A percentile compares a stretch with the other conserved stretches of the same genome.
Conservation (phyloP, 2,888 invertebrate genomes). For the Malthinus flaveolus region DNA sequence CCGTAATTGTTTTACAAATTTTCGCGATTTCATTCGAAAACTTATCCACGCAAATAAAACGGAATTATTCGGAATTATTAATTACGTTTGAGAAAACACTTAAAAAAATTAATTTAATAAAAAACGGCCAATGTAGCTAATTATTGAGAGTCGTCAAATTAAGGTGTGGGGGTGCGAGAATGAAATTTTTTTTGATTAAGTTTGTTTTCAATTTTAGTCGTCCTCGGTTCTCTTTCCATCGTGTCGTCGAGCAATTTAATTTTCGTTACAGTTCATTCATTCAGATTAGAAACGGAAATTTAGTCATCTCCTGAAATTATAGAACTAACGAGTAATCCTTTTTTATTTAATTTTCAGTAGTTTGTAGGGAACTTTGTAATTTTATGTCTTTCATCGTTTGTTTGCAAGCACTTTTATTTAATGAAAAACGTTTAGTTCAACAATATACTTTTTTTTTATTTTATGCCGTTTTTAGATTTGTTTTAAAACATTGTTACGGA, state of each 20-base stretch:
- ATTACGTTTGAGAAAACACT: no score
- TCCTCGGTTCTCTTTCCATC: constrained; percentile 17
- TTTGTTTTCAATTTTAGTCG: constrained; percentile 25
- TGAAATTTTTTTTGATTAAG: constrained; percentile 27
- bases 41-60: no score
- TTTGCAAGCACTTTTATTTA: not conserved
- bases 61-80: no score
- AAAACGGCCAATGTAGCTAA: constrained; percentile 14
- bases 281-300: constrained; percentile 25
- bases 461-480: no score
- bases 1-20: no score
- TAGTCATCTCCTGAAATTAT: constrained; percentile 24
- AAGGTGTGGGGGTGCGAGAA: constrained; percentile 22
- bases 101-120: no score
- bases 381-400: not conserved
- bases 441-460: no score
- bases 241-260: constrained; percentile 22
- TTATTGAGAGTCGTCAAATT: constrained; percentile 15
- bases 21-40: no score
- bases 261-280: constrained; percentile 26
- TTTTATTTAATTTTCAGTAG: constrained; percentile 11
- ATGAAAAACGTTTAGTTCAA: not conserved
- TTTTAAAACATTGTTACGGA: no score
- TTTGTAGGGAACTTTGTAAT: constrained; percentile 2
- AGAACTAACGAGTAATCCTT: constrained; percentile 16